Evolutionary conservation across 2,113 vertebrate genomes (phyloP), one percentile per base, ranked within the genome.

Genomic region (Solea solea): DNA sequence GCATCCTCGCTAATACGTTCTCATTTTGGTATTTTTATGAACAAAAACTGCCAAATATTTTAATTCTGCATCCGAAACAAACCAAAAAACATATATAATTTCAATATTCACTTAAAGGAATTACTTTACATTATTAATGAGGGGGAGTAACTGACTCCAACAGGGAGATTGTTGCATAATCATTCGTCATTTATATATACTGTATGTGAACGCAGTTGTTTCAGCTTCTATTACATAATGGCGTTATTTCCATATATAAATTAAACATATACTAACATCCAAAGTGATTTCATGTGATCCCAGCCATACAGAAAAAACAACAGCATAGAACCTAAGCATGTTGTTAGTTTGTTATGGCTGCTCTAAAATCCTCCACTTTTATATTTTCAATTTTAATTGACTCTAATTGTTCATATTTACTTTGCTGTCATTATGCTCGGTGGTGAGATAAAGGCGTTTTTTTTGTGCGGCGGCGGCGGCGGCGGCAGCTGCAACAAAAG

Each of bases 391-490:
- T 50, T 64, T 49, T 60, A 41, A 50, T 73, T 70, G 8, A 12
- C 46, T 34, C 0, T 15, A 48, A 50, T 71, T 67, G 63, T 34
- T 34, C 3, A 21, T 77, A 72, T 70, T 68, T 34, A 42, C 53
- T 52, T 46, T 62, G 76, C 42, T 9, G 55, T 72, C 64, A 78
- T 86, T 78, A 69, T 40, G 58, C 52, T 55, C 49, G n/a, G 59
- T 27, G 9, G 25, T 44, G 64, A 74, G 45, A 79, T 64, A 49
- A 72, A 71, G 72, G 64, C 27, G 15, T 74, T 72, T 46, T 66
- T 81, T 65, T 7, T 21, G 21, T n/a, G 75, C 54, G 51, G 44
- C 71, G 34, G 53, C 5, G 46, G 58, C 8, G 21, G 75, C 54
- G 51, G 44, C 71, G 34, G 53, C 5, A 46, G 58, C 8, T 42